Conservation (phyloP, 2,888 invertebrate species). For the Parnassius smintheus region DNA sequence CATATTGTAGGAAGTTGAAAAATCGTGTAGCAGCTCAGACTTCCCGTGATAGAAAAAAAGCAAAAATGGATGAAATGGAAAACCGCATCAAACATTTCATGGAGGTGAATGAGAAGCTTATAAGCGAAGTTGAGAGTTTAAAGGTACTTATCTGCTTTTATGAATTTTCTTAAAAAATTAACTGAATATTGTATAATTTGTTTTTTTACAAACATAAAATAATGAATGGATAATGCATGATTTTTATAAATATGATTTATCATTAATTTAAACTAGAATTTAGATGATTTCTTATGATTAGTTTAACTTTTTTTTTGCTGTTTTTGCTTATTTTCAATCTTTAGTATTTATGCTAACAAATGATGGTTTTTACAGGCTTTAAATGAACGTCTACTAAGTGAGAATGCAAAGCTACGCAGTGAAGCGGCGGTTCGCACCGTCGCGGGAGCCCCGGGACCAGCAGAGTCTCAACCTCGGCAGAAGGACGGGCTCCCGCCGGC, state of each 20-base stretch:
- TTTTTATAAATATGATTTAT: no score
- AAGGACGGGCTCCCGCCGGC: conserved; percentile 90
- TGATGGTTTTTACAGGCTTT: conserved; percentile 54
- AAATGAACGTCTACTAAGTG: conserved; percentile 84
- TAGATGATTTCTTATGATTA: no score
- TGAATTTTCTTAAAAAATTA: background rate
- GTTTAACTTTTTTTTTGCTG: no score
- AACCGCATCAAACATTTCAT: conserved; percentile 82
- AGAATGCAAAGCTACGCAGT: conserved; percentile 83
- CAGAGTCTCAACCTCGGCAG: conserved; percentile 97
- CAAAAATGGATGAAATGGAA: conserved; percentile 95
- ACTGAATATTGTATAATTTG: no score
- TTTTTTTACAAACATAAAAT: no score
- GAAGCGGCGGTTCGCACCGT: conserved; percentile 84
- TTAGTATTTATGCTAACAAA: background rate
- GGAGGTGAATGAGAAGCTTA: conserved; percentile 83
- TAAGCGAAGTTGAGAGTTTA: conserved; percentile 84
- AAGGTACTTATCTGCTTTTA: conserved; percentile 42
- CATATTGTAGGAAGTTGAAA: conserved; percentile 89
- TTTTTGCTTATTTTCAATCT: no score
- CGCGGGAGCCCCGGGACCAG: conserved; percentile 87
- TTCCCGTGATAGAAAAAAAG: conserved; percentile 97
- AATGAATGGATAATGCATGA: no score
- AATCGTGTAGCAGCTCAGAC: conserved; percentile 98
- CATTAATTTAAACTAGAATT: no score